Evolutionary conservation across 2,888 invertebrate genomes (phyloP).

Genomic region (Rhogogaster chlorosoma): DNA sequence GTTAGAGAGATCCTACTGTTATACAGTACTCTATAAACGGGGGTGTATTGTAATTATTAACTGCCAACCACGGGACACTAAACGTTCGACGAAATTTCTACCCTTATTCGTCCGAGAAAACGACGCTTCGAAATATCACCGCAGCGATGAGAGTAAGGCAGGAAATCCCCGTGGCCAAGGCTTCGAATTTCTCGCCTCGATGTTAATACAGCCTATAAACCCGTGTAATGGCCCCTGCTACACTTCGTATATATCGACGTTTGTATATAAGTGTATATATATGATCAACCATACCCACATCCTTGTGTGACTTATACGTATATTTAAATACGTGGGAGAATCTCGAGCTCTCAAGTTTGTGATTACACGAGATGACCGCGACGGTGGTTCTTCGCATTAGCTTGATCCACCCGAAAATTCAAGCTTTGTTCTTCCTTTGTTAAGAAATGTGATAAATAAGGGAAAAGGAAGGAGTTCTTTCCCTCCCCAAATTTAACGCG

Average conservation of each 20-base stretch:
- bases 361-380: too few relatives aligned
- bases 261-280: neutral
- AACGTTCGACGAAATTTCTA: neutral
- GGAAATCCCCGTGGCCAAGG: constrained; percentile 10
- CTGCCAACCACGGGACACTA: neutral
- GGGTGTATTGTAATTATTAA: constrained; percentile 8
- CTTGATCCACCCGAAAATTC: neutral
- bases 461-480: neutral
- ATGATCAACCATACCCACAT: neutral
- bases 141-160: neutral
- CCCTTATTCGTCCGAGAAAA: constrained; percentile 15
- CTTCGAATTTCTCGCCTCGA: constrained; percentile 28
- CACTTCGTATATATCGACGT: constrained; percentile 36
- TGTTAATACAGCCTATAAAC: constrained; percentile 39
- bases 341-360: neutral
- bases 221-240: constrained; percentile 36
- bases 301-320: neutral
- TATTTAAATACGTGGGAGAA: neutral
- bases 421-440: neutral
- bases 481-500: neutral
- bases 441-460: neutral
- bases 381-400: neutral
- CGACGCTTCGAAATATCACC: neutral
- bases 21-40: neutral
- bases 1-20: neutral